Evolutionary conservation across 2,888 invertebrate species (phyloP), one percentile per base, ranked within the genome.

Genomic region (Chaitophorus viminalis): DNA sequence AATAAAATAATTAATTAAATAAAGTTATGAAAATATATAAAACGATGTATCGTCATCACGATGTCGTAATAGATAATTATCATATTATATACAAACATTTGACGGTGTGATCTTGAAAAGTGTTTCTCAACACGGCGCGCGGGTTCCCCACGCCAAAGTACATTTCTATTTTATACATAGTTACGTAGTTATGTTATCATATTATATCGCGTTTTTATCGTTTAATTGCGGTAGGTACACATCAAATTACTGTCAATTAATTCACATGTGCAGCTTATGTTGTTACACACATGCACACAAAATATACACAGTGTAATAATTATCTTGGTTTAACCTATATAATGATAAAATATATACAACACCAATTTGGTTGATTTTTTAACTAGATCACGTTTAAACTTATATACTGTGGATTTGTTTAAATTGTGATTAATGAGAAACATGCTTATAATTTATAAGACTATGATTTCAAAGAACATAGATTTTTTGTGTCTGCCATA

Each of bases 291-390:
- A 60, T 33, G n/a, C 39, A 81, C 68, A 65, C 36, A 79, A 9
- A 5, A n/a, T 31, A 11, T n/a, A 0, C 78, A 8, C 52, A n/a
- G 46, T 14, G 29, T 21, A 8, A 60, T 60, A 9, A 60, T 60
- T 60, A 60, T 76, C 85, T 76, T 85, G 77, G 77, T 77, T 85
- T 85, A 84, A 75, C 83, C 68, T 46, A 85, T 18, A 77, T 68
- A 33, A n/a, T n/a, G n/a, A n/a, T n/a, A n/a, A n/a, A n/a, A n/a
- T n/a, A n/a, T n/a, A n/a, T n/a, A n/a, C n/a, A n/a, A n/a, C n/a
- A n/a, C n/a, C n/a, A n/a, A n/a, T n/a, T n/a, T n/a, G n/a, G n/a
- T n/a, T n/a, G n/a, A n/a, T n/a, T n/a, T n/a, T 25, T 9, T 9
- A 75, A 39, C 1, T 46, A 9, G 5, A 9, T 9, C 9, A 9